These are phyloP conservation scores for Ptilodon capucinus DNA, from an alignment of 2,888 invertebrate genomes.

Conservation along the genomic window DNA sequence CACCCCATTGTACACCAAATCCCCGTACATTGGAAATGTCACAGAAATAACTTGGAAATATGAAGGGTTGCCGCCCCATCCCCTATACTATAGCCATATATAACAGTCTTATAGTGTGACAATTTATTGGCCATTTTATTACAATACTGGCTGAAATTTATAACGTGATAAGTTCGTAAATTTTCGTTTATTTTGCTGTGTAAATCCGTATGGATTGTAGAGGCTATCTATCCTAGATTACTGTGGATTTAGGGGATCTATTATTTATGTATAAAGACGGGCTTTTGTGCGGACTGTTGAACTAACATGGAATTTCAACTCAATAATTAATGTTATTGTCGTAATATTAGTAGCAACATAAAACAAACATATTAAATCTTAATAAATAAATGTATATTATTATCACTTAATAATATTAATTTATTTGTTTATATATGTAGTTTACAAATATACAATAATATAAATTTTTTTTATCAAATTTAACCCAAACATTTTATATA, in stretches of 20 bases:
- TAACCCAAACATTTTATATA: no score
- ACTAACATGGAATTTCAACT: no score
- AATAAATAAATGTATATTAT: no score
- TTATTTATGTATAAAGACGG: constrained; percentile 15
- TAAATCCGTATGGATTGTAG: constrained; percentile 44
- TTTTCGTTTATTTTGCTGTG: constrained; percentile 21
- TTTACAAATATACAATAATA: no score
- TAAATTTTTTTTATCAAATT: no score
- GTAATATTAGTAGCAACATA: no score
- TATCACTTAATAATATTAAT: no score
- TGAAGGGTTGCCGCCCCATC: constrained; percentile 51
- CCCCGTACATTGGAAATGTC: constrained; percentile 8
- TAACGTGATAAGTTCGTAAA: constrained; percentile 67
- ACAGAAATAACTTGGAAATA: constrained; percentile 21
- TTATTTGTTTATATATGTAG: no score
- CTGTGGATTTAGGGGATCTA: constrained; percentile 10
- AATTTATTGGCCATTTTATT: constrained; percentile 75
- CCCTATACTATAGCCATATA: constrained; percentile 29
- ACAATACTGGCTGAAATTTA: constrained; percentile 73
- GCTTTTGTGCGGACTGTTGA: no score
- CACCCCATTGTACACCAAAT: neutral
- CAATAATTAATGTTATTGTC: no score
- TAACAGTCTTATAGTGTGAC: constrained; percentile 54
- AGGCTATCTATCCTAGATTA: constrained; percentile 25
- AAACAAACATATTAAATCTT: no score